Percentiles rank a stretch among this genome's conserved stretches.
Evolutionary conservation across 1,140 invertebrate species (phyloP).

Genomic region (Brachystomella parvula): DNA sequence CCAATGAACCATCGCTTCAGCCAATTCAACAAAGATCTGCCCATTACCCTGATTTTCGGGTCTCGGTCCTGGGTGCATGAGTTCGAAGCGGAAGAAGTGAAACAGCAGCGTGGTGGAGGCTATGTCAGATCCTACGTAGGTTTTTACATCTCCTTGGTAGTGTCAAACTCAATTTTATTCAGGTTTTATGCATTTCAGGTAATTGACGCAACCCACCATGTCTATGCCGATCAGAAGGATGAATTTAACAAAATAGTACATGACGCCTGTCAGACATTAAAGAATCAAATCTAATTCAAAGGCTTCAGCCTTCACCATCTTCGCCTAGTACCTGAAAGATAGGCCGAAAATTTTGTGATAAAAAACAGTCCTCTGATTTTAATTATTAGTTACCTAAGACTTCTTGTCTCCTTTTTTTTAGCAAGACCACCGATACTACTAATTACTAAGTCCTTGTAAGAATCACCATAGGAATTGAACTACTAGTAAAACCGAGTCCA

Average conservation of each 20-base stretch:
- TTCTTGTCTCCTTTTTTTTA: neutral
- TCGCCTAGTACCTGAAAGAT: neutral
- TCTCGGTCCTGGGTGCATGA: constrained; percentile 88
- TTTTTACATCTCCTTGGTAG: too few relatives aligned
- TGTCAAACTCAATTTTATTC: neutral
- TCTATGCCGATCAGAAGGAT: constrained; percentile 85
- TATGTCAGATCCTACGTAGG: constrained; percentile 75
- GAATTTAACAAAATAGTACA: constrained; percentile 76
- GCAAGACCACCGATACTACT: neutral
- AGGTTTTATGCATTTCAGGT: constrained; percentile 51
- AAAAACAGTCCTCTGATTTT: neutral
- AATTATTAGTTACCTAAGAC: neutral
- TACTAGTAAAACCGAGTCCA: too few relatives aligned
- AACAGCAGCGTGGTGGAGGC: constrained; percentile 56
- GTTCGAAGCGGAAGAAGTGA: constrained; percentile 66
- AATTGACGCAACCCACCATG: constrained; percentile 86
- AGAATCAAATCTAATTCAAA: neutral
- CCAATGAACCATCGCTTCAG: constrained; percentile 77
- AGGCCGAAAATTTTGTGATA: neutral
- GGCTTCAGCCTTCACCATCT: neutral
- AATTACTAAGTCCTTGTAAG: too few relatives aligned
- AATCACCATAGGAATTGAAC: too few relatives aligned
- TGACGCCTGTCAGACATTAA: constrained; percentile 44
- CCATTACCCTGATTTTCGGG: constrained; percentile 85
- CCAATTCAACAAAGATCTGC: constrained; percentile 59